Base-by-base conservation (phyloP, 2,888 invertebrate genomes). In the Flexamia atlantica region DNA sequence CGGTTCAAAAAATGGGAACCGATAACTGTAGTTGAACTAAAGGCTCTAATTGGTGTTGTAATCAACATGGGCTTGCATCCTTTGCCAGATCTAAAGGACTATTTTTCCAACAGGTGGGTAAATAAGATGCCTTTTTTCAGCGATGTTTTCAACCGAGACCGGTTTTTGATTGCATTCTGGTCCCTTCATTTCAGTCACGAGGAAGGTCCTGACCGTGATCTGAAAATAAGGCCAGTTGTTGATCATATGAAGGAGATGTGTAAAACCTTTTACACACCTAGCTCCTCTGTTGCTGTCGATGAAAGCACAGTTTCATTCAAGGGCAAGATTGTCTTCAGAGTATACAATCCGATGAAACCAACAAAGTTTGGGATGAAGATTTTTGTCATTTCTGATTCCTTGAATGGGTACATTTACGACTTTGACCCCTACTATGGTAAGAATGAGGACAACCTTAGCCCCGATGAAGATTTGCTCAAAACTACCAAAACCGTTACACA, bases 41-140 rank as follows among this genome's bases (percentile, higher is more conserved):
- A 70, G n/a, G 70, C 70, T 32, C 30, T 70, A n/a, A 30, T 70
- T 32, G 70, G 32, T n/a, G 30, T 32, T 9, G 32, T 70, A 25
- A 70, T 70, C 1, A 70, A 70, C 32, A 70, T 70, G 70, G 70
- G 70, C 5, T 9, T 70, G n/a, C 25, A 30, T 30, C 70, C 70
- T 30, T 32, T 70, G 30, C 70, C 70, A 3, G 28, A 60, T 25
- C 23, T 10, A 25, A 28, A 60, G 10, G 23, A 23, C 60, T 60
- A 60, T 60, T 60, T 60, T 28, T 70, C 32, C 5, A 70, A 32
- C 32, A 70, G n/a, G 25, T 70, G 25, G 30, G 30, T 25, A 70
- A 70, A 70, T 12, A n/a, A 25, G 70, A 70, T 70, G n/a, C 70
- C 28, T n/a, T 70, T 70, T 32, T 70, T 70, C 32, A 30, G 70